Conservation (phyloP, 2,888 invertebrate species). For the Eudasyphora cyanicolor region DNA sequence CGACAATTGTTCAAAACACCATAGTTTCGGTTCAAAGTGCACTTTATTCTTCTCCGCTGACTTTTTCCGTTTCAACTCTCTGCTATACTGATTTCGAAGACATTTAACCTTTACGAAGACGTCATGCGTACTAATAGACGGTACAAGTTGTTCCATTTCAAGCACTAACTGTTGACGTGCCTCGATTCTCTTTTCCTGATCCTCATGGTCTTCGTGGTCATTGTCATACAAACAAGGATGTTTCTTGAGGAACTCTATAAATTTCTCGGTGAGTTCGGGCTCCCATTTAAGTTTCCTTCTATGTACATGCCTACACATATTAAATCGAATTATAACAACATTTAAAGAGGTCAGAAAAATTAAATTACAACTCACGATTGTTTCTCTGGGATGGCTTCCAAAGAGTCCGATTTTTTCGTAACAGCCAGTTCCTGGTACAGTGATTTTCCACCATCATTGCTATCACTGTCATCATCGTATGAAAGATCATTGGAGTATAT, state of each 20-base stretch:
- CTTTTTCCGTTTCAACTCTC: neutral
- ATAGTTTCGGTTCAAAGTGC: conserved; percentile 16
- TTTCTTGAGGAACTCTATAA: conserved; percentile 16
- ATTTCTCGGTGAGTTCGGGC: neutral
- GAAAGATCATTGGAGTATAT: neutral
- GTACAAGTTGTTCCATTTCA: neutral
- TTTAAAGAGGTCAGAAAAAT: too few species aligned
- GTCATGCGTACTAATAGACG: neutral
- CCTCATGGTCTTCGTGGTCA: conserved; percentile 15
- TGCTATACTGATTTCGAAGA: conserved; percentile 14
- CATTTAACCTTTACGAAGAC: neutral
- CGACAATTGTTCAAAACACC: conserved; percentile 28
- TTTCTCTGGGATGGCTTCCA: neutral
- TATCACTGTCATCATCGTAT: neutral
- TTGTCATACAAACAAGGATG: conserved; percentile 22
- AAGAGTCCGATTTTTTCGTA: neutral
- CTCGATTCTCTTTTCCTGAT: neutral
- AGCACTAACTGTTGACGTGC: conserved; percentile 1
- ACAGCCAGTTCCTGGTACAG: neutral
- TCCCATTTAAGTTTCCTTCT: conserved; percentile 11
- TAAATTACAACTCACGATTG: too few species aligned
- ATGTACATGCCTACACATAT: neutral
- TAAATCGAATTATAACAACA: neutral
- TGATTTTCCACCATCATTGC: conserved; percentile 5
- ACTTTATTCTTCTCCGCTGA: conserved; percentile 2